Evolutionary conservation across 2,797 vertebrate genomes (phyloP).

Genomic region (Todus mexicanus): DNA sequence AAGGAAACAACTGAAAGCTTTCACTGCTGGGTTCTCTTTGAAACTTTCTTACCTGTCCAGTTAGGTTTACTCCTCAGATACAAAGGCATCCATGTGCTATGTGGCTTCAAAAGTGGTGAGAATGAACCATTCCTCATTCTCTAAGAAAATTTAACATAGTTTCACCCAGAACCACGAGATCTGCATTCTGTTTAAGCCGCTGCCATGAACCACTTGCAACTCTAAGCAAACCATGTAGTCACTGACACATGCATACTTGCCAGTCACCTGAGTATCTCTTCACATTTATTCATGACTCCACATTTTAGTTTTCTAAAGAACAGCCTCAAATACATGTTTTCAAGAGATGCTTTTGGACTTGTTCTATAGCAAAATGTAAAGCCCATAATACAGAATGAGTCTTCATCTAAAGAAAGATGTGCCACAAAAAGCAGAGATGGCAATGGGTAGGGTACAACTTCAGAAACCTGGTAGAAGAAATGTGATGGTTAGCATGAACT

Average conservation of each 20-base stretch:
- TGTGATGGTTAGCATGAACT: neutral
- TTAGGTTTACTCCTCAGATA: neutral
- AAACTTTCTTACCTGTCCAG: fast-evolving
- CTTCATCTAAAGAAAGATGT: no score
- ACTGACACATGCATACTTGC: neutral
- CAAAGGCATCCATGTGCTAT: neutral
- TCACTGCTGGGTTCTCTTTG: neutral
- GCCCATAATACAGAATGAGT: neutral
- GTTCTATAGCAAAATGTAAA: neutral
- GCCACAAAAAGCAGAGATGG: neutral
- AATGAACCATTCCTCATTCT: neutral
- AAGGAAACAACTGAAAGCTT: neutral
- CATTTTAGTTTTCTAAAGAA: neutral
- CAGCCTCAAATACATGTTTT: neutral
- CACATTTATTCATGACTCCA: neutral
- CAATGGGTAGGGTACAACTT: neutral
- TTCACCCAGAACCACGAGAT: neutral
- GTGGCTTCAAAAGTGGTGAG: neutral
- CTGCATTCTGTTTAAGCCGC: neutral
- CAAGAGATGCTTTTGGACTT: neutral
- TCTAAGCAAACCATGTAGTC: neutral
- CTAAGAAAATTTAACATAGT: neutral
- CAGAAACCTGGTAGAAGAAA: neutral
- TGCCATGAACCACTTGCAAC: fast-evolving
- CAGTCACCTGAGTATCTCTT: neutral